Base-by-base conservation (phyloP, 2,113 vertebrate genomes). In the Myocastor coypus region DNA sequence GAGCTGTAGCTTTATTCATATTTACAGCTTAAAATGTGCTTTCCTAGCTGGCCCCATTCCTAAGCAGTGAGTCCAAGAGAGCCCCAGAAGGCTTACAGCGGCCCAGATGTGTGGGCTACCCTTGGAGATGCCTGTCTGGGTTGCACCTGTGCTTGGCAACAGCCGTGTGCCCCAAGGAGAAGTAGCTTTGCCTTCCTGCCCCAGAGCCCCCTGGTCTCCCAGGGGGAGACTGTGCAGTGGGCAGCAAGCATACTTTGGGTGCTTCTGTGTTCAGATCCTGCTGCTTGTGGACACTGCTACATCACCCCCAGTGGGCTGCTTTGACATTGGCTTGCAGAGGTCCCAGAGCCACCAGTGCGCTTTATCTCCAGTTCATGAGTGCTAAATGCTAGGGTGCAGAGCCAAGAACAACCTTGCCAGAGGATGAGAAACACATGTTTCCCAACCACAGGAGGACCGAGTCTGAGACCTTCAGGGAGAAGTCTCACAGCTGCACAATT, bases 341-440 rank as follows among this genome's bases (percentile, higher is more conserved):
- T 88, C 88, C 55, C 42, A 63, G 52, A 78, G 50, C 86, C 80
- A 94, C 95, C 97, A 96, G 52, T 57, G 71, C n/a, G 32, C 55
- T 97, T 96, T 91, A 96, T 97, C 92, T 92, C 91, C 78, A 34
- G 92, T 97, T 92, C 90, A 88, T 68, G 83, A 97, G 97, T 92
- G 94, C 85, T 94, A 96, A 94, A 91, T 94, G 73, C 64, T 75
- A 46, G 42, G 78, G 90, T 83, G 75, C 42, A 91, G 92, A 92
- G 97, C 95, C 97, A 97, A 96, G 94, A 92, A 86, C 88, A 95
- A 91, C 89, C 85, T 50, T 90, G 90, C 89, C 85, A 24, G 61
- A 86, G 61, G 66, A 88, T 1, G 0, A 97, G 91, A 96, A 96
- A 96, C 94, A 95, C 55, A 91, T 92, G 88, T 94, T 96, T 94